These are phyloP conservation scores for Acrocephalus kingi DNA, from an alignment of 2,113 vertebrate species.

Conservation along the genomic window DNA sequence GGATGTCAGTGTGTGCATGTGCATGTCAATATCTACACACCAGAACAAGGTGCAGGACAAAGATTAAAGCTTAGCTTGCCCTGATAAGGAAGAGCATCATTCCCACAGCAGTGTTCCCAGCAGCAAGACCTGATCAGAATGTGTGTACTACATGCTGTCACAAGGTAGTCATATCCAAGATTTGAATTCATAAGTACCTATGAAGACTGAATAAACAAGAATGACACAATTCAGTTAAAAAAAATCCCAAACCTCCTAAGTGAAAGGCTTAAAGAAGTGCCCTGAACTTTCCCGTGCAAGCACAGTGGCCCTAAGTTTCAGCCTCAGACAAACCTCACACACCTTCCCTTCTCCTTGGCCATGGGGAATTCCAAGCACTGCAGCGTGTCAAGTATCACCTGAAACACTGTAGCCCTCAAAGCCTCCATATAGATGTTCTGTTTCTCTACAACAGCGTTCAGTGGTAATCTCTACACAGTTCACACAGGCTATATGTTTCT, in stretches of 20 bases:
- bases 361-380: background rate
- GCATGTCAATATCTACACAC: background rate
- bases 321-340: background rate
- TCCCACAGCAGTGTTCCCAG: background rate
- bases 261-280: background rate
- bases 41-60: background rate
- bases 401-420: background rate
- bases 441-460: background rate
- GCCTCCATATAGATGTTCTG: background rate
- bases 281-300: background rate
- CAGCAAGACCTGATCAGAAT: background rate
- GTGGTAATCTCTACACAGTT: background rate
- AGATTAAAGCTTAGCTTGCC: background rate
- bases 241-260: background rate
- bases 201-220: background rate
- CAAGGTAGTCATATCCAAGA: background rate
- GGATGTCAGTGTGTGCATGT: too few species aligned
- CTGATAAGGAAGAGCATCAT: background rate
- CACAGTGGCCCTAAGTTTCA: background rate
- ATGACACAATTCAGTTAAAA: background rate
- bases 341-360: background rate
- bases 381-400: background rate
- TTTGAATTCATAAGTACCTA: background rate
- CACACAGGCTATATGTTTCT: background rate
- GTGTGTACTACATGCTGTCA: background rate